A percentile compares a stretch with the other conserved stretches of the same genome.
Evolutionary conservation across 2,888 invertebrate species (phyloP).

Genomic region (Folsomia manolachei): DNA sequence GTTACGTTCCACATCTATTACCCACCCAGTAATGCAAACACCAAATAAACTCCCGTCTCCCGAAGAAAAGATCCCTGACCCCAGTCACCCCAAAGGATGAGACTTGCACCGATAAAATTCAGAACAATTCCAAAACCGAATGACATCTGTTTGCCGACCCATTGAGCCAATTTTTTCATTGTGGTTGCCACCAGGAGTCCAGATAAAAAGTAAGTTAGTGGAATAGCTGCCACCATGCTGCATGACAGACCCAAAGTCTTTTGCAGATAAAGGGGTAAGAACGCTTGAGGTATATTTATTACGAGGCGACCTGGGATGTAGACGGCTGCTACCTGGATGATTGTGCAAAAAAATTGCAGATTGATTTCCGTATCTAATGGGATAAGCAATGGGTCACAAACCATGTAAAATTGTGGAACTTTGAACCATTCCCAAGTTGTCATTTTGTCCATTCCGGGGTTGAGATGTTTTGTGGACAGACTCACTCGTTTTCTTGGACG

Average conservation of each 20-base stretch:
- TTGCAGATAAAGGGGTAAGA: conserved; percentile 80
- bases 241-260: conserved; percentile 70
- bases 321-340: conserved; percentile 66
- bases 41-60: background rate
- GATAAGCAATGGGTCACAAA: no score
- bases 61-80: background rate
- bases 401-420: conserved; percentile 8
- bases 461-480: conserved; percentile 1
- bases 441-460: background rate
- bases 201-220: conserved; percentile 77
- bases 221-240: conserved; percentile 72
- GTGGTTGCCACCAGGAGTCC: conserved; percentile 73
- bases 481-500: background rate
- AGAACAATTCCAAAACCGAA: conserved; percentile 9
- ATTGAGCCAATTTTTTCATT: conserved; percentile 66
- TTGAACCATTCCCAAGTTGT: conserved; percentile 4
- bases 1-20: no score
- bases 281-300: conserved; percentile 80
- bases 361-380: no score
- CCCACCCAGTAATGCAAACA: conserved; percentile 1
- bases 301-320: conserved; percentile 87
- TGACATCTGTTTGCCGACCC: conserved; percentile 62
- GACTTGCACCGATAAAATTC: background rate
- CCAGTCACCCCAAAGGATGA: conserved; percentile 7
- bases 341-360: conserved; percentile 1